Evolutionary conservation across 2,888 invertebrate genomes (phyloP).

Genomic region (Harmothoe impar): DNA sequence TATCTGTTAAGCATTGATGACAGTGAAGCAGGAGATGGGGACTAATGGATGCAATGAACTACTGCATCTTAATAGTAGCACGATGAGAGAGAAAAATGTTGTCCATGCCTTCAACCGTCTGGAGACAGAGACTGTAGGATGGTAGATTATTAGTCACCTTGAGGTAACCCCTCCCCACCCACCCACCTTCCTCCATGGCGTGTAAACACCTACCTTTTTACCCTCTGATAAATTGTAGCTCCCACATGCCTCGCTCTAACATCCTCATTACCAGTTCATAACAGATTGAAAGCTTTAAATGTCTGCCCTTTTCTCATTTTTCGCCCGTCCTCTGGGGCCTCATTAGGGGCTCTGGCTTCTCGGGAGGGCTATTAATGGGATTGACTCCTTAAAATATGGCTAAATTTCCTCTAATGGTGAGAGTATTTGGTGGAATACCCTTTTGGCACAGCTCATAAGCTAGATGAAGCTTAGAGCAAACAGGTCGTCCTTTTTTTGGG

Average conservation of each 20-base stretch:
- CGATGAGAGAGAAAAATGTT: too few species aligned
- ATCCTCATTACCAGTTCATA: conserved; percentile 2
- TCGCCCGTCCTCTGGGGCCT: not conserved
- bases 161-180: not conserved
- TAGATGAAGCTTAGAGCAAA: too few species aligned
- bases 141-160: not conserved
- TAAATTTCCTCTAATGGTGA: not conserved
- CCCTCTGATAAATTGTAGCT: not conserved
- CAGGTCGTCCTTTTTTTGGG: too few species aligned
- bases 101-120: too few species aligned
- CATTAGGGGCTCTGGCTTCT: conserved; percentile 12
- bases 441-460: not conserved
- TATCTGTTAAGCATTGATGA: not conserved
- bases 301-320: conserved; percentile 1
- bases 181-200: not conserved
- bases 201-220: not conserved
- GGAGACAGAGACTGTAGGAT: too few species aligned
- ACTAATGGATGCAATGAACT: too few species aligned
- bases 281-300: conserved; percentile 29
- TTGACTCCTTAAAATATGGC: not conserved
- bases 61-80: too few species aligned
- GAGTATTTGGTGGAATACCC: not conserved
- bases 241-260: not conserved
- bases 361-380: not conserved
- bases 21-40: not conserved